Evolutionary conservation across 2,888 invertebrate species (phyloP).

Genomic region (Aspidapion aeneum): DNA sequence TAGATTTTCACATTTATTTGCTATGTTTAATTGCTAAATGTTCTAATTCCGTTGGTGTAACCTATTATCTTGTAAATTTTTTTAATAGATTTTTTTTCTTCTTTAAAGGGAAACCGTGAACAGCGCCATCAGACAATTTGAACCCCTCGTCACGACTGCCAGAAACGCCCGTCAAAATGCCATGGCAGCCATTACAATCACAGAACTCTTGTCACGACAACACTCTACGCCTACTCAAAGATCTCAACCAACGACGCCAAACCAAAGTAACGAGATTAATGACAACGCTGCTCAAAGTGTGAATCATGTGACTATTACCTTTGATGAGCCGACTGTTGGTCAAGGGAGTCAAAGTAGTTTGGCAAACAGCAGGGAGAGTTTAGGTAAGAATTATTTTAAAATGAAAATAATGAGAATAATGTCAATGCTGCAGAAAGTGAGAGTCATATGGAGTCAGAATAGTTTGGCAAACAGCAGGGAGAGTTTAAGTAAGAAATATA

Average conservation of each 20-base stretch:
- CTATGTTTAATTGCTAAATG: too few relatives aligned
- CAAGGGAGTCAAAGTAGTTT: neutral
- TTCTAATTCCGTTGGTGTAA: too few relatives aligned
- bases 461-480: too few relatives aligned
- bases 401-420: too few relatives aligned
- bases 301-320: conserved; percentile 22
- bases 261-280: neutral
- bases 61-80: too few relatives aligned
- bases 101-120: conserved; percentile 34
- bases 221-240: conserved; percentile 15
- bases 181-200: conserved; percentile 28
- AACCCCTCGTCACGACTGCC: conserved; percentile 63
- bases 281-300: neutral
- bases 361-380: neutral
- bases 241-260: conserved; percentile 11
- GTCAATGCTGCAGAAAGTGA: too few relatives aligned
- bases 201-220: conserved; percentile 17
- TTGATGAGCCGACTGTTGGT: conserved; percentile 18
- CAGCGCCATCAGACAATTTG: conserved; percentile 56
- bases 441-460: too few relatives aligned
- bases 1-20: too few relatives aligned
- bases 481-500: too few relatives aligned
- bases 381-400: too few relatives aligned
- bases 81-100: too few relatives aligned
- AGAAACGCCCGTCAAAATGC: conserved; percentile 44